Base-by-base conservation (phyloP, 1,140 invertebrate genomes). In the Maconellicoccus hirsutus region DNA sequence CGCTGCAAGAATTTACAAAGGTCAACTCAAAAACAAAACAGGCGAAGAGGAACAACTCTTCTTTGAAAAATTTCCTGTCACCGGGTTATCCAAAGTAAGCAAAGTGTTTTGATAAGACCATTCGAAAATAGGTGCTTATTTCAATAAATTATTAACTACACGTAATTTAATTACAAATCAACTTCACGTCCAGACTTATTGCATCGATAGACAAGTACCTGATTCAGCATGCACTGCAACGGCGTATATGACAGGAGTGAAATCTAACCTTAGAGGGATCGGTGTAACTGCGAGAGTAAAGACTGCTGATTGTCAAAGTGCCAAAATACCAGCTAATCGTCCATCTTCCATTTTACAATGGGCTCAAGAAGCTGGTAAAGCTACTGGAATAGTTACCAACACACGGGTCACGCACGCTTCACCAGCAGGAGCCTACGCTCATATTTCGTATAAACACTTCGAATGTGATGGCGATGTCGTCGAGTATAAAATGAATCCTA, bases 371-470 rank as follows among this genome's bases (percentile, higher is more conserved):
- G 85, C 83, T 38, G 88, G 86, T 42, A 92, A 91, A 80, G 85
- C 83, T 59, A 89, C 89, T 76, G 89, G 87, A 84, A 80, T 91
- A 63, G 86, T 91, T 3, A 92, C 89, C 1, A 93, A 87, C 0
- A 86, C 89, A 0, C 80, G 86, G 52, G 83, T 93, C 0, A 92
- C 90, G 0, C 89, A 92, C 76, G 91, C 91, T 1, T 92, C 90
- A 0, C 91, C 91, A 0, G 87, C 86, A 0, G 85, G 86, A 6
- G 79, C 86, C 0, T 92, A 89, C 75, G 87, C 90, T n/a, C 83
- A 87, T 71, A 79, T 82, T 14, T 82, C 86, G 63, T 78, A 86
- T 75, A 78, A 89, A 6, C 82, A 88, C 70, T 89, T 87, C 87
- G 88, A 90, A 75, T 86, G 83, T 73, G 86, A 88, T 72, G 78